phyloP scores from a whole-genome alignment of 2,797 vertebrate species.

The Hyperoplus lanceolatus region DNA sequence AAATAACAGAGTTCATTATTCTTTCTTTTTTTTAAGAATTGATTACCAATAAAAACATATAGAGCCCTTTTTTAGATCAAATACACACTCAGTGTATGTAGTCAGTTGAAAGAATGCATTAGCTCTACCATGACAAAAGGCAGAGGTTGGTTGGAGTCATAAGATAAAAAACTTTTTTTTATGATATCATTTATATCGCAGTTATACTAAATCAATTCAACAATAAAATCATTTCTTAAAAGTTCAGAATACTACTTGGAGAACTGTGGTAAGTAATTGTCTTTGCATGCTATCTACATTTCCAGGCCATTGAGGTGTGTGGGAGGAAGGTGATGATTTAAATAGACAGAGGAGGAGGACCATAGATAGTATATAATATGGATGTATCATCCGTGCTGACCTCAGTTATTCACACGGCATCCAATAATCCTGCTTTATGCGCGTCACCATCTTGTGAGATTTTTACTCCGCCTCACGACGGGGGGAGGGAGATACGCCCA shows the following conservation, averaged over 20 bases:
- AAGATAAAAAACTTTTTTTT: background rate
- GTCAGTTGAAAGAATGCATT: background rate
- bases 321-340: constrained; percentile 43
- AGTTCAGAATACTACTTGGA: background rate
- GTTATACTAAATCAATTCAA: background rate
- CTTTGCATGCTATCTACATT: background rate
- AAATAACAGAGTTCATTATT: background rate
- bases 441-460: too few species aligned
- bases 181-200: background rate
- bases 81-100: background rate
- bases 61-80: background rate
- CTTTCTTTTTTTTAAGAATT: background rate
- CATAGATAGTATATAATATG: too few species aligned
- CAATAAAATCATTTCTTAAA: background rate
- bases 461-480: too few species aligned
- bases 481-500: too few species aligned
- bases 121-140: background rate
- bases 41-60: too few species aligned
- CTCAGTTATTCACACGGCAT: too few species aligned
- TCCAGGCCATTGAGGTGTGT: constrained; percentile 9
- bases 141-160: background rate
- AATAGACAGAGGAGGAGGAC: constrained; percentile 27
- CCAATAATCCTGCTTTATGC: too few species aligned
- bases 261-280: background rate
- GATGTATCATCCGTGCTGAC: too few species aligned